Base-by-base conservation (phyloP, 1,140 invertebrate species). In the Hermetia illucens region DNA sequence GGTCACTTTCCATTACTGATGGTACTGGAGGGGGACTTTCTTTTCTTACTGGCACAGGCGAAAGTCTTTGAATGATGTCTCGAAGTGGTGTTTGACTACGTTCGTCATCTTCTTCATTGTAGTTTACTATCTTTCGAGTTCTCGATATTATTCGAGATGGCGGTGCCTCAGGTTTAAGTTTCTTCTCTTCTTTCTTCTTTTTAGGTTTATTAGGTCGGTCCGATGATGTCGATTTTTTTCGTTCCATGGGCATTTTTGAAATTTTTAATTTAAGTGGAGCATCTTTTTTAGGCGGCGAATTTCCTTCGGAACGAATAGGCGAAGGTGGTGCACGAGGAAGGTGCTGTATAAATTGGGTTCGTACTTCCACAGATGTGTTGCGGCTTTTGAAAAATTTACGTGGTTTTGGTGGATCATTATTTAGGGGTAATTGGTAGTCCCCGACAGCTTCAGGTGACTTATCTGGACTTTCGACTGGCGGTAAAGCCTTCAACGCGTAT, bases 311-410 rank as follows among this genome's bases (percentile, higher is more conserved):
- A 40, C 12, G 8, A 27, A 21, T 21, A 5, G 54, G 50, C 15
- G 62, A 59, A 22, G 63, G 57, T 18, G 57, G 62, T 43, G 54
- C 61, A 52, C 69, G 61, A 58, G 46, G 64, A 61, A 52, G 61
- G 43, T 68, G 68, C 34, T 69, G 63, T 13, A 72, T 63, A 42
- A 71, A 57, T 60, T 75, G 64, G 17, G 62, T 49, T 27, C 60
- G 61, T 15, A 61, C 40, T 47, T 65, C 53, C 69, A 69, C 57
- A 32, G 74, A 75, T 2, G 69, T 63, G 60, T 82, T 83, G 21
- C 86, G 69, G 50, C 83, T 88, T 55, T 91, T 91, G 55, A 90
- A 89, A 63, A 90, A 90, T 53, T 91, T 91, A 49, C 86, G 86
- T 31, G 85, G 85, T 53, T 85, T 86, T 29, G 65, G 43, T 16